Conservation (phyloP, 2,888 invertebrate genomes). For the Thelaira solivaga region DNA sequence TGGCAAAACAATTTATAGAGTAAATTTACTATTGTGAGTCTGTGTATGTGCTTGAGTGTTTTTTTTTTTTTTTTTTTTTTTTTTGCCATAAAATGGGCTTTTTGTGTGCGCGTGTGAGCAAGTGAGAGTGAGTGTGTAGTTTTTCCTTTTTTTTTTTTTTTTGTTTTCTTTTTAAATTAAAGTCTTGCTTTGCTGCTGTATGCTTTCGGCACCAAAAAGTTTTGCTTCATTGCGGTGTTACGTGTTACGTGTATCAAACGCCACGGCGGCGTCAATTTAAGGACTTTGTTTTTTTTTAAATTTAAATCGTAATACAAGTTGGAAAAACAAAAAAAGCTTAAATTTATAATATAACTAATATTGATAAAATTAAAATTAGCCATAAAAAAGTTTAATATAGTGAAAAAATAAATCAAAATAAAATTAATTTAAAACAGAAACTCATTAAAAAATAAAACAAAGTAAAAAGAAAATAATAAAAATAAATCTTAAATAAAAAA, state of each 20-base stretch:
- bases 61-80: constrained; percentile 11
- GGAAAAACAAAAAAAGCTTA: constrained; percentile 1
- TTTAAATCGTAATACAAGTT: constrained; percentile 39
- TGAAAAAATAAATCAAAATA: constrained; percentile 12
- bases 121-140: constrained; percentile 36
- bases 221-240: constrained; percentile 77
- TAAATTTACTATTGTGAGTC: neutral
- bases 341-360: constrained; percentile 43
- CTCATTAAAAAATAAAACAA: neutral
- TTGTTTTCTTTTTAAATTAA: constrained; percentile 41
- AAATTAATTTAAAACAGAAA: neutral
- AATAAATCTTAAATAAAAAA: too few relatives aligned
- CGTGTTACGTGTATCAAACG: constrained; percentile 77
- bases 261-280: constrained; percentile 66
- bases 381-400: neutral
- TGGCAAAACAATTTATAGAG: neutral
- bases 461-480: too few relatives aligned
- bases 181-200: constrained; percentile 48
- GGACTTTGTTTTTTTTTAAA: constrained; percentile 55
- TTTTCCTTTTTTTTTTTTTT: constrained; percentile 54
- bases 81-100: constrained; percentile 3
- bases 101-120: neutral
- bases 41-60: neutral
- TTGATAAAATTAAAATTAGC: constrained; percentile 8
- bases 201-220: constrained; percentile 69